These are phyloP conservation scores for Helogale parvula DNA, from an alignment of 2,113 vertebrate species.

Conservation along the genomic window DNA sequence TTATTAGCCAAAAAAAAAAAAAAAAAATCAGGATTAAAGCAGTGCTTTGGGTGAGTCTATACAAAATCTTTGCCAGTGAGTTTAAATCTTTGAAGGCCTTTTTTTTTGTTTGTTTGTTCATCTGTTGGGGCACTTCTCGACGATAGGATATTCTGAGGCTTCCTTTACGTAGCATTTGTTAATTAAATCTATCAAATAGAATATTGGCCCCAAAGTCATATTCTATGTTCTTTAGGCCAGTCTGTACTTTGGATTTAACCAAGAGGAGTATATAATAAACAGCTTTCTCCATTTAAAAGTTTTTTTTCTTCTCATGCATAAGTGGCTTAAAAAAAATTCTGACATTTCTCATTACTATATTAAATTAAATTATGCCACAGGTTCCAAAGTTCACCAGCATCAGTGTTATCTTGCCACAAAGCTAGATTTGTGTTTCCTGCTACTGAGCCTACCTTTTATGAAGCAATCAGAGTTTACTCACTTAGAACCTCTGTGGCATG, in stretches of 20 bases:
- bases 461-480: not conserved
- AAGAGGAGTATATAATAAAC: conserved; percentile 62
- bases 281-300: conserved; percentile 54
- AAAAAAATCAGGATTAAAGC: conserved; percentile 26
- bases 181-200: conserved; percentile 64
- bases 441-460: not conserved
- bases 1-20: conserved; percentile 48
- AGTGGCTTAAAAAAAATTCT: not conserved
- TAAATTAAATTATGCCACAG: not conserved
- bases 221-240: conserved; percentile 74
- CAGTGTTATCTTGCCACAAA: not conserved
- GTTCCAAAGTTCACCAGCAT: not conserved
- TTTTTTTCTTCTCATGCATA: not conserved
- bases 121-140: conserved; percentile 35
- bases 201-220: conserved; percentile 68
- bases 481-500: not conserved
- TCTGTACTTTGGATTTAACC: conserved; percentile 75
- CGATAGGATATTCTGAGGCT: not conserved
- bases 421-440: not conserved
- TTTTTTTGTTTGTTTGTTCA: not conserved
- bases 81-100: not conserved
- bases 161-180: conserved; percentile 60
- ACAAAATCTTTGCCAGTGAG: not conserved
- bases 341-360: not conserved
- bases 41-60: conserved; percentile 7